Evolutionary conservation across 2,113 vertebrate species (phyloP).

Genomic region (Felis chaus): DNA sequence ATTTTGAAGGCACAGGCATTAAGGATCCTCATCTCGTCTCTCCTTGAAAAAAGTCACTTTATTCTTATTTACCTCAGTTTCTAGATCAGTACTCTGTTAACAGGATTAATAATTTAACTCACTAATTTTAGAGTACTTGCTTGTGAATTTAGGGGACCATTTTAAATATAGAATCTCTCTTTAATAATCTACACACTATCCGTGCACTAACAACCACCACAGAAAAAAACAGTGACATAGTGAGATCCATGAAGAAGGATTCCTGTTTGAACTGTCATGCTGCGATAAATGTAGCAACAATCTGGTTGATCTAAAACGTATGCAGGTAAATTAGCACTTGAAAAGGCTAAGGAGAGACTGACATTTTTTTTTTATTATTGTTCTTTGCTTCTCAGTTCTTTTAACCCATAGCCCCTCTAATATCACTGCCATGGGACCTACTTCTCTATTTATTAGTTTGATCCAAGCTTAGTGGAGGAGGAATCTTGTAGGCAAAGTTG

Average conservation of each 20-base stretch:
- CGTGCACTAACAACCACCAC: background rate
- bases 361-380: background rate
- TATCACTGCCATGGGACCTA: background rate
- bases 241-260: background rate
- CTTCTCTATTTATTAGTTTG: background rate
- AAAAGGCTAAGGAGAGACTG: background rate
- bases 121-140: background rate
- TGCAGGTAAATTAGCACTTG: background rate
- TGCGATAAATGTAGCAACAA: background rate
- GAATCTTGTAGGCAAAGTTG: background rate
- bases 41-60: background rate
- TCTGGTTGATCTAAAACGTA: background rate
- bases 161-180: background rate
- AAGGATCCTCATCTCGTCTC: background rate
- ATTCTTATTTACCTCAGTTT: background rate
- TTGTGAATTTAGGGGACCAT: background rate
- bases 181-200: background rate
- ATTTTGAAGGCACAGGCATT: background rate
- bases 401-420: background rate
- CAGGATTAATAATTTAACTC: background rate
- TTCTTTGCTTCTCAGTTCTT: background rate
- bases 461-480: background rate
- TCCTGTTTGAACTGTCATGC: background rate
- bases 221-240: background rate
- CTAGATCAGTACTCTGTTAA: background rate